These are phyloP conservation scores for Charaxes varanes DNA, from an alignment of 1,140 invertebrate genomes.

Conservation along the genomic window DNA sequence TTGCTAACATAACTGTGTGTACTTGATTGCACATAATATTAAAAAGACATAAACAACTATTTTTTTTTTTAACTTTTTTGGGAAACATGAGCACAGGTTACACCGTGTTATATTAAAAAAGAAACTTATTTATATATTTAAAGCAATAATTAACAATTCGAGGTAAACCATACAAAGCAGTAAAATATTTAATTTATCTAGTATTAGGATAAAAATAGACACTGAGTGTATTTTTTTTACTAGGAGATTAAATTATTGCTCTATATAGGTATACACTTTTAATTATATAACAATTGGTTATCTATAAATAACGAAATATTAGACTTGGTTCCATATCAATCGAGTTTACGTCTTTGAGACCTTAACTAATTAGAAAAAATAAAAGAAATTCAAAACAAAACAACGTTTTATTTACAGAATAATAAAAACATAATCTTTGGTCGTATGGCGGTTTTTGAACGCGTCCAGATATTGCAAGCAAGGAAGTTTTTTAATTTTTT, in stretches of 20 bases:
- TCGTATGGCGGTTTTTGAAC: constrained; percentile 28
- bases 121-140: constrained; percentile 18
- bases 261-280: constrained; percentile 55
- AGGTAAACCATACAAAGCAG: constrained; percentile 23
- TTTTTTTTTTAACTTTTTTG: constrained; percentile 1
- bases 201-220: constrained; percentile 57
- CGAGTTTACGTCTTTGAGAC: constrained; percentile 32
- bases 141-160: constrained; percentile 17
- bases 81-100: constrained; percentile 14
- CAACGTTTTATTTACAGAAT: constrained; percentile 41
- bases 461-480: constrained; percentile 22
- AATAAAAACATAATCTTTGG: constrained; percentile 28
- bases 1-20: constrained; percentile 11
- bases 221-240: constrained; percentile 41
- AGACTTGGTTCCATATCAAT: constrained; percentile 48
- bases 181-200: constrained; percentile 48
- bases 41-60: constrained; percentile 6
- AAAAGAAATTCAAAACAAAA: constrained; percentile 22
- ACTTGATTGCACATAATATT: not conserved
- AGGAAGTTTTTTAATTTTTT: constrained; percentile 18
- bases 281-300: constrained; percentile 21
- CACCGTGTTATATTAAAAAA: constrained; percentile 13
- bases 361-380: constrained; percentile 31
- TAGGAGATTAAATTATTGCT: constrained; percentile 63
- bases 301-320: constrained; percentile 24